phyloP scores from a whole-genome alignment of 1,140 invertebrate genomes.

The Megalonaias nervosa region DNA sequence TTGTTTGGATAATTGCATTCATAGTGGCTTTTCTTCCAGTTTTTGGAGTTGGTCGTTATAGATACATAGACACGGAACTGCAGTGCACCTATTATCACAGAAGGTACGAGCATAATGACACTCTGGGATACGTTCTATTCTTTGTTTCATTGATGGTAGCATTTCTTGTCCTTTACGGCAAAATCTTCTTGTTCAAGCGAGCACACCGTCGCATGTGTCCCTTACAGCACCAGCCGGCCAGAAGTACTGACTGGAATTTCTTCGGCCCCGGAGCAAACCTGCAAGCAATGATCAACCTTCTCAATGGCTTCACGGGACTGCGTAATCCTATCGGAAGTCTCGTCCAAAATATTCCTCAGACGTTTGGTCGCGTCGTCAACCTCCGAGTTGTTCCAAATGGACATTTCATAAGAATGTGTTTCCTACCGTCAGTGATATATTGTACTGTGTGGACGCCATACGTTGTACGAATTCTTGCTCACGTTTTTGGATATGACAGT shows the following conservation, averaged over 20 bases:
- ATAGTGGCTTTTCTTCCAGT: conserved; percentile 62
- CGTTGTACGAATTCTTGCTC: conserved; percentile 50
- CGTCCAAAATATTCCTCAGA: conserved; percentile 42
- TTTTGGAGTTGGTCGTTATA: conserved; percentile 59
- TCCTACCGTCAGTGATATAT: conserved; percentile 49
- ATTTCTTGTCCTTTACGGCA: conserved; percentile 56
- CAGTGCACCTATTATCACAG: conserved; percentile 62
- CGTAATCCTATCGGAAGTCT: conserved; percentile 36
- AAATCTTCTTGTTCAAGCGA: conserved; percentile 61
- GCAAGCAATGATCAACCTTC: conserved; percentile 60
- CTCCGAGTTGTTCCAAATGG: conserved; percentile 53
- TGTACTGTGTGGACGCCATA: conserved; percentile 55
- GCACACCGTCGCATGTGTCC: conserved; percentile 61
- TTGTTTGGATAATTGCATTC: conserved; percentile 58
- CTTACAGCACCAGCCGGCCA: conserved; percentile 52
- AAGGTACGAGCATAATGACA: conserved; percentile 59
- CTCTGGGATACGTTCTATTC: conserved; percentile 58
- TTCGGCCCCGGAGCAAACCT: conserved; percentile 61
- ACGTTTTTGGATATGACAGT: conserved; percentile 43
- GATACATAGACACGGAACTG: conserved; percentile 55
- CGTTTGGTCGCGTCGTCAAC: conserved; percentile 54
- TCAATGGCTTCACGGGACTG: conserved; percentile 57
- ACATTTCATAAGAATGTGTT: conserved; percentile 59
- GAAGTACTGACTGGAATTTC: conserved; percentile 64
- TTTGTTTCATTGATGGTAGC: conserved; percentile 50